phyloP scores from a whole-genome alignment of 53 echinoderm and acorn worm species.

The Echinarachnius parma region DNA sequence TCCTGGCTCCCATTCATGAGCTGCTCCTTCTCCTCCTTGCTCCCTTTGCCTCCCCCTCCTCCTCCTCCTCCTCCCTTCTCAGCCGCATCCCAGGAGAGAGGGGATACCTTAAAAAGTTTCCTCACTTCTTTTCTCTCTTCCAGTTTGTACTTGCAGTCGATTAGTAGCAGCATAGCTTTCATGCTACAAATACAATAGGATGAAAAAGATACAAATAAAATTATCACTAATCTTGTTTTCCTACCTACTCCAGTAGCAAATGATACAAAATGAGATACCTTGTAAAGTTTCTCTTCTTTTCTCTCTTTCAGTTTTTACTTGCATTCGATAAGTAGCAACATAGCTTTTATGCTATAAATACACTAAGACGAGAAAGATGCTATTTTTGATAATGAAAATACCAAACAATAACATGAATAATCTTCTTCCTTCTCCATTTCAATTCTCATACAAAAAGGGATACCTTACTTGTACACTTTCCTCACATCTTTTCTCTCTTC shows the following conservation, averaged over 20 bases:
- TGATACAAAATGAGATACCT: conserved; percentile 40
- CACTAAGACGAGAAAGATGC: too few relatives aligned
- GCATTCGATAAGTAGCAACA: conserved; percentile 97
- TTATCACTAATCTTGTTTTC: not conserved
- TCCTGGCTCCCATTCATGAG: conserved; percentile 20
- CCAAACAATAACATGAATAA: too few relatives aligned
- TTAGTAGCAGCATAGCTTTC: conserved; percentile 94
- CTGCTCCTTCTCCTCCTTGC: conserved; percentile 37
- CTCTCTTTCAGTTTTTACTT: conserved; percentile 84
- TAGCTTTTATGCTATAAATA: conserved; percentile 86
- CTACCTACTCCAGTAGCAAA: conserved; percentile 21
- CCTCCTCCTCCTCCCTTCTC: conserved; percentile 27
- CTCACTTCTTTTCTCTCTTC: conserved; percentile 75
- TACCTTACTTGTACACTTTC: conserved; percentile 60
- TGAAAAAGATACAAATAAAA: too few relatives aligned
- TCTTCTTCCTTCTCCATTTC: conserved; percentile 15
- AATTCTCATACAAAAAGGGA: conserved; percentile 1
- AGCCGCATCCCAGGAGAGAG: conserved; percentile 14
- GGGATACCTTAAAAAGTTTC: conserved; percentile 66
- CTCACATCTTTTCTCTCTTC: conserved; percentile 77
- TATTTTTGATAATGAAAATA: too few relatives aligned
- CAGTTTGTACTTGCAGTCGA: conserved; percentile 98
- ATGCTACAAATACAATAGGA: conserved; percentile 75
- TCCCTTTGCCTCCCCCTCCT: conserved; percentile 8
- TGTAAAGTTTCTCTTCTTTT: conserved; percentile 75